Base-by-base conservation (phyloP, 2,888 invertebrate genomes). In the Allolobophora icterica region DNA sequence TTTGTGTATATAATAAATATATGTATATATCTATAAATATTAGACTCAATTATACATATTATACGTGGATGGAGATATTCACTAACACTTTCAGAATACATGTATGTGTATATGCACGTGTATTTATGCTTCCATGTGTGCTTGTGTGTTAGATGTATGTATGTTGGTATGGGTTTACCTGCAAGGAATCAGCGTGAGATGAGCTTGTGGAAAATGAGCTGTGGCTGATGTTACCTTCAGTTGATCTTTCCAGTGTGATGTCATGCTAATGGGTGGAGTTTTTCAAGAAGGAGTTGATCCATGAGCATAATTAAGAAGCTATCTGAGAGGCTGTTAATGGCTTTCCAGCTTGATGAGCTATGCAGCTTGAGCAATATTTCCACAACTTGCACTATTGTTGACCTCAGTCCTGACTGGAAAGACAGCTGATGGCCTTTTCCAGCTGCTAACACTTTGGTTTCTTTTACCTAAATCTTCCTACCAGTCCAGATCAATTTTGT, bases 231-330 rank as follows among this genome's bases (percentile, higher is more conserved):
- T 71, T 71, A n/a, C n/a, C 71, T 71, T n/a, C 24, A 52, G 4
- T 24, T 52, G 24, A 21, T 52, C 52, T 52, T 52, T 24, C 52
- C 52, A 52, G 17, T n/a, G 11, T 71, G 71, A 71, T 71, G 71
- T 71, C 71, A n/a, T 71, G 30, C 71, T 71, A n/a, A 71, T 71
- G 71, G n/a, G 71, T 71, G n/a, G n/a, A 71, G 71, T 71, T 71
- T n/a, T 71, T 71, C 11, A 0, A n/a, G 71, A 71, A 0, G 30
- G 71, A 71, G n/a, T 52, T 52, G 52, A 52, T 52, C 52, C 24
- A 24, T 21, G 52, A 52, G 52, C 24, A 24, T 52, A 52, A 52
- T 52, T 52, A 52, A 24, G 52, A 52, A 24, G 71, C 71, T 30
- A n/a, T 71, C 52, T 24, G 17, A 17, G 30, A 52, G 5, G 1